Evolutionary conservation across 2,113 vertebrate genomes (phyloP).

Genomic region (Nothobranchius furzeri): DNA sequence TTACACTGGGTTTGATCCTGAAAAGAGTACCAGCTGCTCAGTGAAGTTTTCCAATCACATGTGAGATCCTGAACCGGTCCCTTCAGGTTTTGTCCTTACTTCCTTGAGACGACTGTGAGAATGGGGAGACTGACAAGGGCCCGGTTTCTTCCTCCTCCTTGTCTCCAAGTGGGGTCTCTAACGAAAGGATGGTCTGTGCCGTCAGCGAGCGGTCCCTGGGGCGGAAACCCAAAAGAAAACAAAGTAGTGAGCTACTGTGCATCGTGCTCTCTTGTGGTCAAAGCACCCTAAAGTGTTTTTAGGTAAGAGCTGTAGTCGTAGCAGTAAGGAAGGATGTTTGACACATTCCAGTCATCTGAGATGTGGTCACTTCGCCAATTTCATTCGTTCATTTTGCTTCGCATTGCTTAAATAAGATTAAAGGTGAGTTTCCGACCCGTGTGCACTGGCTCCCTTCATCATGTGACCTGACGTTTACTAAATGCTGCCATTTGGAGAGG

Average conservation of each 20-base stretch:
- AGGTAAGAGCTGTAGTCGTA: neutral
- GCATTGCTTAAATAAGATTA: no score
- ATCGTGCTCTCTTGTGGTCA: neutral
- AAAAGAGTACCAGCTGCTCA: neutral
- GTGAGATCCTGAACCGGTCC: accelerated
- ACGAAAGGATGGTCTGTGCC: conserved; percentile 68
- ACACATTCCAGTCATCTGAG: neutral
- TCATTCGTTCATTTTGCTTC: no score
- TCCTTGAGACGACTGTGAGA: conserved; percentile 18
- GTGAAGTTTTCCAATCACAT: neutral
- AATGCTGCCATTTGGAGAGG: neutral
- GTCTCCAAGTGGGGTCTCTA: conserved; percentile 29
- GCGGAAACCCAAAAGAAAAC: neutral
- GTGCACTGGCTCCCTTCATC: neutral
- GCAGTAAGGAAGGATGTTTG: neutral
- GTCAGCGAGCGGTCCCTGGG: conserved; percentile 74
- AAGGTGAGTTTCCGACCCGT: no score
- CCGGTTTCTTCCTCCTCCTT: conserved; percentile 16
- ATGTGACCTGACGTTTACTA: conserved; percentile 9
- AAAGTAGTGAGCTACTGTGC: neutral
- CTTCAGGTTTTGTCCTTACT: conserved; percentile 11
- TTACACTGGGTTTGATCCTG: neutral
- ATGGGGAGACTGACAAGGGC: conserved; percentile 11
- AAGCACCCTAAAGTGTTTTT: neutral
- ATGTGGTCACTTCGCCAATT: neutral